A percentile compares a stretch with the other conserved stretches of the same genome.
phyloP scores from a whole-genome alignment of 2,797 vertebrate species.

The Taeniopygia guttata region DNA sequence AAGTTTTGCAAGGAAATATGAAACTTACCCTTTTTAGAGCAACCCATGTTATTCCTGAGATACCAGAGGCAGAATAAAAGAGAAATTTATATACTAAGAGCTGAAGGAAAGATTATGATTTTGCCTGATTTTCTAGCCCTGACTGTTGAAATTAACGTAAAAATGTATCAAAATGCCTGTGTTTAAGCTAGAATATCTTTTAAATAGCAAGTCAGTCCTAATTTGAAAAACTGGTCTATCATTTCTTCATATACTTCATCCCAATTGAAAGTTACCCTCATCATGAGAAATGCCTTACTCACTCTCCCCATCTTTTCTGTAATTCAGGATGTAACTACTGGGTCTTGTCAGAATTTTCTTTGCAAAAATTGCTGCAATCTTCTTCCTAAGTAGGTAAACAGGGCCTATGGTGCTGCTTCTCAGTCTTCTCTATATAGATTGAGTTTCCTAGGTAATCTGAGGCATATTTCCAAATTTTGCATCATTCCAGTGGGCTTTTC shows the following conservation, averaged over 20 bases:
- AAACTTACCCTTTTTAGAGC: not conserved
- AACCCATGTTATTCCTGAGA: not conserved
- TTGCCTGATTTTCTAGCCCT: not conserved
- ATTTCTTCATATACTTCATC: not conserved
- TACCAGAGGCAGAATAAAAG: not conserved
- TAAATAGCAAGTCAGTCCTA: not conserved
- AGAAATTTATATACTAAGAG: not conserved
- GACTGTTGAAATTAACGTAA: not conserved
- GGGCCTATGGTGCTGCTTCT: not conserved
- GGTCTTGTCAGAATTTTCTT: not conserved
- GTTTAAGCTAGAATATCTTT: not conserved
- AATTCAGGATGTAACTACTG: not conserved
- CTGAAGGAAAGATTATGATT: not conserved
- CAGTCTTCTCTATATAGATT: not conserved
- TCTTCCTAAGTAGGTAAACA: not conserved
- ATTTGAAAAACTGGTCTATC: not conserved
- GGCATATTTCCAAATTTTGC: constrained; percentile 20
- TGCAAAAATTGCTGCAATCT: not conserved
- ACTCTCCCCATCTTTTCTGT: not conserved
- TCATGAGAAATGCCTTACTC: not conserved
- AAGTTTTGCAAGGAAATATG: not conserved
- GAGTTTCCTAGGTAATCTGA: constrained; percentile 16
- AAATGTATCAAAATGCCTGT: not conserved
- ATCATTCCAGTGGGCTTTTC: not conserved
- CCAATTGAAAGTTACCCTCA: not conserved